Conservation (phyloP, 2,797 vertebrate species). For the Ceryle rudis region DNA sequence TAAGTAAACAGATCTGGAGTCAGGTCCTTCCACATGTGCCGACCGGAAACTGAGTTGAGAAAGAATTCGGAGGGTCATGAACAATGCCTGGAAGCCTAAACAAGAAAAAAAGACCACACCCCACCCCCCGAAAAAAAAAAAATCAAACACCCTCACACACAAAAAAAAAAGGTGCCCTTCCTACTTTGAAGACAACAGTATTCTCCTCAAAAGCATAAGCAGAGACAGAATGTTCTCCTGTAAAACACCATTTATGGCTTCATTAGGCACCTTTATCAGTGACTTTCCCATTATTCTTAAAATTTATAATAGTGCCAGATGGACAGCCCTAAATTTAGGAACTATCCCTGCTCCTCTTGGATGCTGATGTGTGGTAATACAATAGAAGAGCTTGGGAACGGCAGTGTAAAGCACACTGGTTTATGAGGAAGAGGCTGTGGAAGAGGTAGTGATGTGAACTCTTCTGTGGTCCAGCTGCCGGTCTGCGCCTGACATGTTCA, state of each 20-base stretch:
- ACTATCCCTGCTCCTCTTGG: background rate
- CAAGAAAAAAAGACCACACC: background rate
- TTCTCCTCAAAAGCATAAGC: background rate
- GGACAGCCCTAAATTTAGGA: background rate
- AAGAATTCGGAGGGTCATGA: constrained; percentile 3
- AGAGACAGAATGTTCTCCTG: constrained; percentile 18
- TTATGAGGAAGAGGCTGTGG: background rate
- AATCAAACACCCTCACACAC: too few relatives aligned
- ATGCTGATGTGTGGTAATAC: background rate
- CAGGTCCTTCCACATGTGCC: background rate
- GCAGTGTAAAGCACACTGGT: background rate
- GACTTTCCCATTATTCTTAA: background rate
- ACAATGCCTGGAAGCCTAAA: constrained; percentile 66
- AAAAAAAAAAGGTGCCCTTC: background rate
- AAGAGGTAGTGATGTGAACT: background rate
- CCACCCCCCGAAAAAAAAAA: background rate
- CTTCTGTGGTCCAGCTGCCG: background rate
- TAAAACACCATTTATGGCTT: background rate
- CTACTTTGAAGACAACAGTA: background rate
- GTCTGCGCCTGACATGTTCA: rapidly evolving
- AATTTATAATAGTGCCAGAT: background rate
- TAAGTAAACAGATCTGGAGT: constrained; percentile 8
- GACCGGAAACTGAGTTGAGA: background rate
- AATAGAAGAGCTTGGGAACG: background rate
- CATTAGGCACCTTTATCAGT: background rate